Evolutionary conservation across 2,113 vertebrate species (phyloP).

Genomic region (Microcebus ravelobensis): DNA sequence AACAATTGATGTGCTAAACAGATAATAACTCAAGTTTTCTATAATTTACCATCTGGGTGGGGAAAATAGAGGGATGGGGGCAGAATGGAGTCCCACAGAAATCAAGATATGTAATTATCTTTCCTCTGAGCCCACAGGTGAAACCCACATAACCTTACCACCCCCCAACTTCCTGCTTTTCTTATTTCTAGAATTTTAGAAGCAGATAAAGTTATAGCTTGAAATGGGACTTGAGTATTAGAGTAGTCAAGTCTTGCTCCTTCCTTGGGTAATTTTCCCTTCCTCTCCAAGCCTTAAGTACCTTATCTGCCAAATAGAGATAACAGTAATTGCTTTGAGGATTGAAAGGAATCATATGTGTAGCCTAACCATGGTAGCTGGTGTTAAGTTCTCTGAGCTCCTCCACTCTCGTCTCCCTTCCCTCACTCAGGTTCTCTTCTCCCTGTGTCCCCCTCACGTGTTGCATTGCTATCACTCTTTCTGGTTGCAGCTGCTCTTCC

Average conservation of each 20-base stretch:
- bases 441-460: neutral
- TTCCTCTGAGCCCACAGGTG: neutral
- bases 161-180: neutral
- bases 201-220: neutral
- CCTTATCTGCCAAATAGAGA: neutral
- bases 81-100: neutral
- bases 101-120: neutral
- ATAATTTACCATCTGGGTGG: neutral
- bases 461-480: neutral
- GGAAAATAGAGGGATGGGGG: rapidly evolving
- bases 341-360: neutral
- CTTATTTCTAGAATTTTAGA: constrained; percentile 15
- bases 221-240: neutral
- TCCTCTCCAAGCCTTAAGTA: neutral
- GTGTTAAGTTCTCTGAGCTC: neutral
- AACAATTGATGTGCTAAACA: constrained; percentile 23
- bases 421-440: neutral
- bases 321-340: neutral
- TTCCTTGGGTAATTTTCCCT: neutral
- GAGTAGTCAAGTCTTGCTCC: neutral
- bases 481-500: neutral
- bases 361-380: neutral
- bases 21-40: neutral
- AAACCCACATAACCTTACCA: neutral
- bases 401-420: neutral